These are phyloP conservation scores for Aplysina aerophoba DNA, from an alignment of 37 sponge, comb jelly and placozoan genomes.

Conservation along the genomic window DNA sequence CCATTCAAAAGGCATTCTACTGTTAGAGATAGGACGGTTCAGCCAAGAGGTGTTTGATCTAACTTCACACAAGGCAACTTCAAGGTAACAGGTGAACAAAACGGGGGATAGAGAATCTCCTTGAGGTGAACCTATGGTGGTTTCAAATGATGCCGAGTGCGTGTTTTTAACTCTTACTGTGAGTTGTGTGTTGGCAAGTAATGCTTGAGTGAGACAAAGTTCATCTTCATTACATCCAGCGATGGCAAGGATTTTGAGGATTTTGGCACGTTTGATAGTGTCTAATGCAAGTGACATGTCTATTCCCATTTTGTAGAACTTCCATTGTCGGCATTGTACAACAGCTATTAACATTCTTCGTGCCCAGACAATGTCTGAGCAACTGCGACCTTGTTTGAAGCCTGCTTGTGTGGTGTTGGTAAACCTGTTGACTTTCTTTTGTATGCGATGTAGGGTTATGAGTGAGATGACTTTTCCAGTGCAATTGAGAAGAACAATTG, in stretches of 20 bases:
- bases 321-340: slow-evolving; percentile 22
- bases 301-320: slow-evolving; percentile 28
- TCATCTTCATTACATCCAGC: slow-evolving; percentile 28
- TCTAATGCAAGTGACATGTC: slow-evolving; percentile 24
- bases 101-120: slow-evolving; percentile 17
- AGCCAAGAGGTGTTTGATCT: too few relatives aligned
- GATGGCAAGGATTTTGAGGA: slow-evolving; percentile 4
- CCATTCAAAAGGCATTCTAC: too few relatives aligned
- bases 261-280: slow-evolving; percentile 5
- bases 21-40: too few relatives aligned
- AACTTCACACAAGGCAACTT: too few relatives aligned
- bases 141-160: slow-evolving; percentile 1
- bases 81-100: background rate
- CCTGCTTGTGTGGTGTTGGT: slow-evolving; percentile 11
- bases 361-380: slow-evolving; percentile 5
- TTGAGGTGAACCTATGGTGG: slow-evolving; percentile 9
- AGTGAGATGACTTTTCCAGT: slow-evolving; percentile 13
- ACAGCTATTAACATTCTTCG: slow-evolving; percentile 32
- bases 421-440: slow-evolving; percentile 26
- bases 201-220: background rate
- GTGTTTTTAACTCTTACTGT: slow-evolving; percentile 11
- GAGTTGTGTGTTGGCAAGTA: slow-evolving; percentile 33
- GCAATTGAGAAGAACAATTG: slow-evolving; percentile 19
- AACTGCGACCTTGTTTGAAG: slow-evolving; percentile 26
- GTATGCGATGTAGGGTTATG: slow-evolving; percentile 21